Percentiles rank a stretch among this genome's conserved stretches.
These are phyloP conservation scores for Pantherophis guttatus DNA, from an alignment of 2,113 vertebrate genomes.

Conservation along the genomic window DNA sequence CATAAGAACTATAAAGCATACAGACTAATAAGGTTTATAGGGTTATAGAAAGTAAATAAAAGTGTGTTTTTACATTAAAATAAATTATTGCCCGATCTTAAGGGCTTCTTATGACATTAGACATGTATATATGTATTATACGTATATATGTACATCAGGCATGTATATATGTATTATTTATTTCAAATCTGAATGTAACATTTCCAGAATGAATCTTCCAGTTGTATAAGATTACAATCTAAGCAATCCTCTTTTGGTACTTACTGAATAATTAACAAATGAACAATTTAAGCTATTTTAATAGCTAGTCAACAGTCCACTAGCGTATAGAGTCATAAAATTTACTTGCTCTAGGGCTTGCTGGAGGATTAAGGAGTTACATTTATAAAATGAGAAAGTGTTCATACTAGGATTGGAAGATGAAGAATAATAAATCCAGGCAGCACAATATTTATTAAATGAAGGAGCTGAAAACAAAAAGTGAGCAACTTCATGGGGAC, in stretches of 20 bases:
- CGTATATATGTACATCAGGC: background rate
- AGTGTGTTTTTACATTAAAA: background rate
- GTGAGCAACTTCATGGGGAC: background rate
- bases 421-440: background rate
- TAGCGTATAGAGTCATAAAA: background rate
- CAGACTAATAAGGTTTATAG: constrained; percentile 3
- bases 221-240: background rate
- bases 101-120: background rate
- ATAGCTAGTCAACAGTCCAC: background rate
- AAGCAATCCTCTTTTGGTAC: background rate
- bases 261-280: background rate
- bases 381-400: background rate
- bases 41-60: constrained; percentile 12
- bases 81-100: background rate
- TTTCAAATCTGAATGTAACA: background rate
- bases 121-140: background rate
- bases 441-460: background rate
- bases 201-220: background rate
- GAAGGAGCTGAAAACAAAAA: background rate
- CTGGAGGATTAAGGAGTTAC: background rate
- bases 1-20: constrained; percentile 4
- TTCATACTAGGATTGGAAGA: background rate
- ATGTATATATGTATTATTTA: background rate
- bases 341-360: background rate
- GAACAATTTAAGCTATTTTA: background rate